Percentiles rank a stretch among this genome's conserved stretches.
Conservation (phyloP, 2,113 vertebrate species). For the Phoenicopterus ruber region DNA sequence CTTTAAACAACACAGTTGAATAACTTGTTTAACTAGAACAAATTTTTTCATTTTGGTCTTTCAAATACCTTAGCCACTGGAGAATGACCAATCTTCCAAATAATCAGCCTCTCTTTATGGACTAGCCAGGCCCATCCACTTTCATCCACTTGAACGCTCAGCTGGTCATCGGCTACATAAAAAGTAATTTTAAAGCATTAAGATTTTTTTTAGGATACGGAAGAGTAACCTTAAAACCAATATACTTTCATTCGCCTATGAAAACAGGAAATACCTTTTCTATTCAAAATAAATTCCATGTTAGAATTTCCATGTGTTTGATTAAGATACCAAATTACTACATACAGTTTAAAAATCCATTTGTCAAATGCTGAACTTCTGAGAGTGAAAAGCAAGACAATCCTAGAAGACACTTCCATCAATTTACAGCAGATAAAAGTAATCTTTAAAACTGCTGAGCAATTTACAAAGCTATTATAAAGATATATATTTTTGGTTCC, state of each 20-base stretch:
- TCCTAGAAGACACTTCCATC: neutral
- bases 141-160: slow-evolving; percentile 86
- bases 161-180: slow-evolving; percentile 78
- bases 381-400: neutral
- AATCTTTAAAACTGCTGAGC: no score
- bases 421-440: neutral
- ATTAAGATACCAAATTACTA: neutral
- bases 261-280: neutral
- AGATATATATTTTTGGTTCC: accelerated
- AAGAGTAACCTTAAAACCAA: neutral
- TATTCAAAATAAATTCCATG: neutral
- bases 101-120: slow-evolving; percentile 85
- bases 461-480: no score
- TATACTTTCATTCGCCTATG: neutral
- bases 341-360: neutral
- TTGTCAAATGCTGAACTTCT: neutral
- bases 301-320: neutral
- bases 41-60: neutral
- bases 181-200: neutral
- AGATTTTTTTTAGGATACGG: neutral
- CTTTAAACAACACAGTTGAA: neutral
- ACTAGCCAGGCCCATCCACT: slow-evolving; percentile 95
- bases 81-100: slow-evolving; percentile 93
- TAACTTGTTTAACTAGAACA: neutral
- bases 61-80: slow-evolving; percentile 87